Evolutionary conservation across 2,113 vertebrate species (phyloP).

Genomic region (Microtus ochrogaster): DNA sequence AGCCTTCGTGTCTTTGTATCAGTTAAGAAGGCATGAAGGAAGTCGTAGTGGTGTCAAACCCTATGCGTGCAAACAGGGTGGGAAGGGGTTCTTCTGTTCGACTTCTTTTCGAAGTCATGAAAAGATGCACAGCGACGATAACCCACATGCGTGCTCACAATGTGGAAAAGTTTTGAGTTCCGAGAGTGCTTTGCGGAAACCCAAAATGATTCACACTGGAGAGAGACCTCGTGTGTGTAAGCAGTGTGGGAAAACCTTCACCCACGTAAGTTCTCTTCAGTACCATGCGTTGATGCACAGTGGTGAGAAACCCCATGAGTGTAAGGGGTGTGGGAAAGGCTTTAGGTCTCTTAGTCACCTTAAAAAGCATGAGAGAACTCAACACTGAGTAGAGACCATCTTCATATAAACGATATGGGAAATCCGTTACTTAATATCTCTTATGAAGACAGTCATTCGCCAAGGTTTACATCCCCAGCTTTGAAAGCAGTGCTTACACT

Average conservation of each 20-base stretch:
- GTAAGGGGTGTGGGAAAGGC: neutral
- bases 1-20: neutral
- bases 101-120: neutral
- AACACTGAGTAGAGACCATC: neutral
- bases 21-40: neutral
- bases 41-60: neutral
- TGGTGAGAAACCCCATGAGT: neutral
- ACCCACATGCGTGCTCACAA: neutral
- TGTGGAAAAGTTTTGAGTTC: neutral
- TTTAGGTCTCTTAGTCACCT: neutral
- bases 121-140: neutral
- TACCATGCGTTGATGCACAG: neutral
- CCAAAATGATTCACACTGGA: neutral
- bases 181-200: neutral
- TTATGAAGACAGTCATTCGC: too few species aligned
- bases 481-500: neutral
- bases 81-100: neutral
- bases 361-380: neutral
- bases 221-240: neutral
- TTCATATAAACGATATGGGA: neutral
- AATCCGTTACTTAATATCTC: neutral
- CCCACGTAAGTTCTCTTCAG: neutral
- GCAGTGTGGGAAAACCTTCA: neutral
- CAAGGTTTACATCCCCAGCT: neutral
- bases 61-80: neutral